Conservation (phyloP, 2,797 vertebrate genomes). For the Rhabdophis nuchalis region DNA sequence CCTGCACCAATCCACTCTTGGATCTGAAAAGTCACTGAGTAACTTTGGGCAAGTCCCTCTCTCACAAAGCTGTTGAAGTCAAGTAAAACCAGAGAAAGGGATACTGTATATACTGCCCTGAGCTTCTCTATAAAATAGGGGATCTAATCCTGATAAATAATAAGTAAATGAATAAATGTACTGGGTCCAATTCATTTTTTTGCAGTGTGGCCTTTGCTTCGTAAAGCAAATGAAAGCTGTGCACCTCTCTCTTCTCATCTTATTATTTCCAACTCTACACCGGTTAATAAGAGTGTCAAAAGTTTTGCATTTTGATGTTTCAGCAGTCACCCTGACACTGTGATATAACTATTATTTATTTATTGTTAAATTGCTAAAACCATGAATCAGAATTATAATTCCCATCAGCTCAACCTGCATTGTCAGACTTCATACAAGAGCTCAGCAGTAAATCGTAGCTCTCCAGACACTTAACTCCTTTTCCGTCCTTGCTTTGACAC, state of each 20-base stretch:
- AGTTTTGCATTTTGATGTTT: neutral
- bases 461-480: neutral
- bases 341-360: neutral
- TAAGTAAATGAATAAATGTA: neutral
- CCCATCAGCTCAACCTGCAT: neutral
- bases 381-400: neutral
- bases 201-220: neutral
- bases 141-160: neutral
- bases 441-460: neutral
- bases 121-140: neutral
- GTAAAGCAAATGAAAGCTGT: neutral
- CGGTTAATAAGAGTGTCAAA: neutral
- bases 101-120: neutral
- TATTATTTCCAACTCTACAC: neutral
- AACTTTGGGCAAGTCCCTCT: neutral
- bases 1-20: neutral
- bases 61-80: neutral
- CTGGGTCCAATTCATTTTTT: neutral
- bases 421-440: neutral
- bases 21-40: neutral
- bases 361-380: neutral
- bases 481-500: neutral
- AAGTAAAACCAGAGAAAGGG: neutral
- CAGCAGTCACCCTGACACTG: neutral
- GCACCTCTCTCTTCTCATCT: neutral